Percentiles rank a stretch among this genome's conserved stretches.
These are phyloP conservation scores for Petrocephalus zakoni DNA, from an alignment of 2,113 vertebrate genomes.

Conservation along the genomic window DNA sequence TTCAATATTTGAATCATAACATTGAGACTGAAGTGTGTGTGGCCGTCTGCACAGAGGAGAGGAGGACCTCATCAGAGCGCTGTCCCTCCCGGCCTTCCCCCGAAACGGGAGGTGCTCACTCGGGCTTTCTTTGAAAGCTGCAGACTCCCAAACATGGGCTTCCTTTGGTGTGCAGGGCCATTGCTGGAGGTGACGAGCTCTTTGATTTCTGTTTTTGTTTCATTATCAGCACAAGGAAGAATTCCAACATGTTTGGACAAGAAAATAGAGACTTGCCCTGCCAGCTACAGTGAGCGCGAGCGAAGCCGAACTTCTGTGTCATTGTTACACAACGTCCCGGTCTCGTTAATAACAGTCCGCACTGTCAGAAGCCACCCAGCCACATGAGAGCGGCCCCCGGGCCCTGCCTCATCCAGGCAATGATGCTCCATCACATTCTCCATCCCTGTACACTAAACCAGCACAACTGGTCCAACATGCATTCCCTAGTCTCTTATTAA, in stretches of 20 bases:
- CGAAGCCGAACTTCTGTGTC: neutral
- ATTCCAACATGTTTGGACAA: slow-evolving; percentile 19
- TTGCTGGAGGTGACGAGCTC: neutral
- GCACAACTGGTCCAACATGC: neutral
- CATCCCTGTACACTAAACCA: neutral
- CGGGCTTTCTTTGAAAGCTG: neutral
- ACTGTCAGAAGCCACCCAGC: neutral
- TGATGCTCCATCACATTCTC: neutral
- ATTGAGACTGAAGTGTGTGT: neutral
- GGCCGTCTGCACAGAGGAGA: neutral
- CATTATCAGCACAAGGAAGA: slow-evolving; percentile 22
- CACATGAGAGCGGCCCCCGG: neutral
- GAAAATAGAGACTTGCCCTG: neutral
- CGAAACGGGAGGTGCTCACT: neutral
- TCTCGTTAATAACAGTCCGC: neutral
- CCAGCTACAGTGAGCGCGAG: neutral
- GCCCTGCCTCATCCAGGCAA: neutral
- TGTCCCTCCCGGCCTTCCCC: neutral
- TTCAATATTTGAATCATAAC: neutral
- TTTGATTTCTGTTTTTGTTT: slow-evolving; percentile 30
- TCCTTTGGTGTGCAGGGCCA: neutral
- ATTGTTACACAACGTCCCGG: neutral
- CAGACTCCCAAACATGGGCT: neutral
- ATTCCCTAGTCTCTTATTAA: neutral
- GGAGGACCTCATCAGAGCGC: neutral